Percentiles rank a stretch among this genome's conserved stretches.
Evolutionary conservation across 53 echinoderm and acorn worm genomes (phyloP).

Genomic region (Antedon mediterranea): DNA sequence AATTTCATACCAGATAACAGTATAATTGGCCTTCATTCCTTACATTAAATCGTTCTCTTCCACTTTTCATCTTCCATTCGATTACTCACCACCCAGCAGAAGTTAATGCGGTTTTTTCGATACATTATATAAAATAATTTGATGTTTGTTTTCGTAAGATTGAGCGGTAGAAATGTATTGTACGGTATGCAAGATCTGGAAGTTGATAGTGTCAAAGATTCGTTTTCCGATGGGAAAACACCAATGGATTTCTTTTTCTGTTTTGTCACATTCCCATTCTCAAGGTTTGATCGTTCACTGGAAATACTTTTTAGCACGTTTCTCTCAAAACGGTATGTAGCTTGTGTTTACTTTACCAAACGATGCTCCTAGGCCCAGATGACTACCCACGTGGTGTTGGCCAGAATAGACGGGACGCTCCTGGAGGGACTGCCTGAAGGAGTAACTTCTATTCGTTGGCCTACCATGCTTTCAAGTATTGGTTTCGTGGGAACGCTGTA

Average conservation of each 20-base stretch:
- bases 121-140: background rate
- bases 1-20: no score
- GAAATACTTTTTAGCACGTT: background rate
- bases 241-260: background rate
- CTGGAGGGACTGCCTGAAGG: background rate
- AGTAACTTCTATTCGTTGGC: background rate
- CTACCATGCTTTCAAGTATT: background rate
- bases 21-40: no score
- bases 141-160: background rate
- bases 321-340: background rate
- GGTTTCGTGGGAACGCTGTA: background rate
- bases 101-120: background rate
- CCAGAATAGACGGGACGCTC: background rate
- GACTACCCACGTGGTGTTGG: background rate
- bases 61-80: no score
- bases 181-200: background rate
- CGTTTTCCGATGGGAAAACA: background rate
- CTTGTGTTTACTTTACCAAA: background rate
- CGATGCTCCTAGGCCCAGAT: constrained; percentile 1
- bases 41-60: no score
- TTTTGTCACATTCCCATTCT: background rate
- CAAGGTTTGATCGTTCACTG: background rate
- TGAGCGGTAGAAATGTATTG: background rate
- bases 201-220: background rate
- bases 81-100: no score